These are phyloP conservation scores for Acanthornis magna DNA, from an alignment of 2,797 vertebrate genomes.

Conservation along the genomic window DNA sequence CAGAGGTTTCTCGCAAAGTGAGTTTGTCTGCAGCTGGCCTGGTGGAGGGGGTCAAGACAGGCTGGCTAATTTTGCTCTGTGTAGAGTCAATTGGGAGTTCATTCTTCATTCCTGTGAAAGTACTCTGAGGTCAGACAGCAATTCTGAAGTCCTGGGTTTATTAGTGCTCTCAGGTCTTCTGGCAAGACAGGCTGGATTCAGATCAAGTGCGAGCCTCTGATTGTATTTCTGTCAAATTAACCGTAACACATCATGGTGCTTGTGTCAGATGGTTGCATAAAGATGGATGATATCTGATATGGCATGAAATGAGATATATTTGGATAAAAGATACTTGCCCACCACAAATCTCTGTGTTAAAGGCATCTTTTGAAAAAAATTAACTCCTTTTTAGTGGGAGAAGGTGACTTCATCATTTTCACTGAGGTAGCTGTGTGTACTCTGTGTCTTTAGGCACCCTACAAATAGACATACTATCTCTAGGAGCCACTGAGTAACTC, in stretches of 20 bases:
- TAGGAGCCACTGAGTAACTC: not conserved
- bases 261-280: not conserved
- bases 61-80: not conserved
- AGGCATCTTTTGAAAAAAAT: not conserved
- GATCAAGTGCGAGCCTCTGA: not conserved
- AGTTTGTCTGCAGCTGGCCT: not conserved
- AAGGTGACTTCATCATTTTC: not conserved
- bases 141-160: not conserved
- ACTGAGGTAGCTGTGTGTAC: not conserved
- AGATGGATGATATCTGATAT: not conserved
- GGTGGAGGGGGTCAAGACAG: not conserved
- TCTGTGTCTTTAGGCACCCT: not conserved
- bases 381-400: not conserved
- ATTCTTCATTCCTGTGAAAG: not conserved
- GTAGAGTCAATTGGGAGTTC: not conserved
- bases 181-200: not conserved
- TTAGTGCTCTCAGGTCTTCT: not conserved
- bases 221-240: conserved; percentile 25
- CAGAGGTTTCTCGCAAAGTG: not conserved
- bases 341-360: not conserved
- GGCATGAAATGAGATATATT: not conserved
- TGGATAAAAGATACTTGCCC: not conserved
- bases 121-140: not conserved
- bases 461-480: not conserved
- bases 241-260: not conserved